These are phyloP conservation scores for Drosophila stalkeri DNA, from an alignment of 2,888 invertebrate species.

Conservation along the genomic window DNA sequence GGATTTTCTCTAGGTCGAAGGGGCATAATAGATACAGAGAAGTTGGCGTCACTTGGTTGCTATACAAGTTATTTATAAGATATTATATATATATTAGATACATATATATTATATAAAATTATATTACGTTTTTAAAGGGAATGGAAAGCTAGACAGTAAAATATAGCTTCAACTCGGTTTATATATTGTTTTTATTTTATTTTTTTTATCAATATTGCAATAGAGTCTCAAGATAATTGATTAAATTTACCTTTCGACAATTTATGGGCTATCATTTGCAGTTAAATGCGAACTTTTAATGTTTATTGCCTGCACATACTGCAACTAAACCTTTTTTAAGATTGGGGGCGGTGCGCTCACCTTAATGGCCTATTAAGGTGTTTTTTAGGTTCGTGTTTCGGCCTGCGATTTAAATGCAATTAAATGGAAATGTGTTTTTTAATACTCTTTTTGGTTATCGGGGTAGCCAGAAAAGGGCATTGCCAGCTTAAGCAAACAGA, in stretches of 20 bases:
- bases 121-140: constrained; percentile 13
- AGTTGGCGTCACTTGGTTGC: constrained; percentile 30
- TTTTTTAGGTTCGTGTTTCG: constrained; percentile 34
- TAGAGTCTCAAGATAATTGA: constrained; percentile 51
- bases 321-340: constrained; percentile 50
- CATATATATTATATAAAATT: neutral
- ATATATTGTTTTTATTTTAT: neutral
- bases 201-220: constrained; percentile 40
- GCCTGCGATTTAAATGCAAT: constrained; percentile 73
- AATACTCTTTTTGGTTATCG: constrained; percentile 6
- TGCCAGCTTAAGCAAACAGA: neutral
- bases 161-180: constrained; percentile 16
- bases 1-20: neutral
- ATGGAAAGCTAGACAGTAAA: neutral
- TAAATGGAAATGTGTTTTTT: constrained; percentile 61
- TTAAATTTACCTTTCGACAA: constrained; percentile 54
- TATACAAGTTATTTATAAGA: neutral
- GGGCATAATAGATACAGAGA: neutral
- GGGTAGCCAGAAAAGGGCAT: neutral
- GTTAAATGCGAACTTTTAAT: constrained; percentile 54
- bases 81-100: neutral
- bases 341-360: constrained; percentile 15
- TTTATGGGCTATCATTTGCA: constrained; percentile 57
- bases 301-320: constrained; percentile 68
- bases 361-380: constrained; percentile 76